Evolutionary conservation across 2,888 invertebrate genomes (phyloP).

Genomic region (Diogma glabrata): DNA sequence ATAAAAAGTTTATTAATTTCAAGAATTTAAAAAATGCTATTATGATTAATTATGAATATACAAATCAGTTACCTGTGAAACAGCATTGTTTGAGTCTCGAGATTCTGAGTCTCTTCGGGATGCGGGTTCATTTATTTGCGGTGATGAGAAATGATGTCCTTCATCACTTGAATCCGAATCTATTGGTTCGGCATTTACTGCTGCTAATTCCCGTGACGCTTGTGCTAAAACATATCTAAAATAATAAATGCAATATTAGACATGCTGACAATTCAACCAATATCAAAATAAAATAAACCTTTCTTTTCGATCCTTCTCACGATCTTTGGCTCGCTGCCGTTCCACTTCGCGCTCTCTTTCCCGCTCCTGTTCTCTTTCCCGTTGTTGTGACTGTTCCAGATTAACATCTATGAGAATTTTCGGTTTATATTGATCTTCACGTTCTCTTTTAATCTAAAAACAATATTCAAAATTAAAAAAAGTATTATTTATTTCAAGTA

Average conservation of each 20-base stretch:
- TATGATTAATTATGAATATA: too few relatives aligned
- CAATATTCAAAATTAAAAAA: background rate
- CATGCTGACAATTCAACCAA: too few relatives aligned
- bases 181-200: slow-evolving; percentile 58
- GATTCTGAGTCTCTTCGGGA: slow-evolving; percentile 9
- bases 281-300: too few relatives aligned
- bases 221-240: slow-evolving; percentile 42
- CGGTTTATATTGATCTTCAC: slow-evolving; percentile 75
- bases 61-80: background rate
- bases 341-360: slow-evolving; percentile 39
- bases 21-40: too few relatives aligned
- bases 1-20: too few relatives aligned
- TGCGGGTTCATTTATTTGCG: slow-evolving; percentile 2
- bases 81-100: background rate
- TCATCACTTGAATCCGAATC: slow-evolving; percentile 53
- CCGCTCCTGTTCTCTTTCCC: slow-evolving; percentile 45
- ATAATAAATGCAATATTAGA: too few relatives aligned
- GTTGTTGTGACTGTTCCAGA: slow-evolving; percentile 47
- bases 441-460: slow-evolving; percentile 44
- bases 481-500: slow-evolving; percentile 15
- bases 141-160: slow-evolving; percentile 16
- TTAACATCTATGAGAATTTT: slow-evolving; percentile 64
- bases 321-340: slow-evolving; percentile 33
- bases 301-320: slow-evolving; percentile 31
- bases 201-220: slow-evolving; percentile 49